Base-by-base conservation (phyloP, 2,797 vertebrate species). In the Alosa sapidissima region DNA sequence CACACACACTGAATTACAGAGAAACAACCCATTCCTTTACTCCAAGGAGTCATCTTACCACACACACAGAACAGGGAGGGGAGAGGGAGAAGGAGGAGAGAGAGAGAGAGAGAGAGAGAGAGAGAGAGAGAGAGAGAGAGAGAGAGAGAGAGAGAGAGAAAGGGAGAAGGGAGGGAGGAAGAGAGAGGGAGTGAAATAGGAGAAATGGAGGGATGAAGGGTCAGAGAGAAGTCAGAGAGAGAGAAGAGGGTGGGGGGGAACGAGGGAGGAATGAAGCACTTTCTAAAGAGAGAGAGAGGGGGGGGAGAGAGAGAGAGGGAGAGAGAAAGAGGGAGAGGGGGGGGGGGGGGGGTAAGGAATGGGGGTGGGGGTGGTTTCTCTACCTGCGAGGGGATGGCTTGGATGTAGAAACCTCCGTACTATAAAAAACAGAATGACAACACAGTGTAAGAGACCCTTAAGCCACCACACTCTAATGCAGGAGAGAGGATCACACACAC, bases 361-460 rank as follows among this genome's bases (percentile, higher is more conserved):
- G 87, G 45, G 72, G 28, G n/a, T n/a, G 0, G 11, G 68, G 24
- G 81, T n/a, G 28, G 28, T 88, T 91, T 91, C 86, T 92, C 90
- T 93, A 93, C 92, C 92, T 93, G 92, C 84, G 89, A 87, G 87
- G 90, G 89, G 88, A 91, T 87, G 85, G 90, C 81, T 90, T 89
- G 88, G 91, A 90, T 82, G 91, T 91, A 91, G 92, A 90, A 91
- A 91, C 87, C 91, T 90, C 92, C 92, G 90, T 91, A 91, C 91
- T 92, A 92, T 84, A 93, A 91, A 81, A 93, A 91, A 92, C 91
- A 93, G 72, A 90, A 93, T 90, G 51, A 93, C 88, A 91, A 91
- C 84, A 93, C 81, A 91, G 62, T 81, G 54, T 90, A 85, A 91
- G 91, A 89, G 65, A 89, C 84, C 83, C 75, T 81, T 89, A 88